phyloP scores from a whole-genome alignment of 1,140 invertebrate genomes.

The Cardiocondyla obscurior region DNA sequence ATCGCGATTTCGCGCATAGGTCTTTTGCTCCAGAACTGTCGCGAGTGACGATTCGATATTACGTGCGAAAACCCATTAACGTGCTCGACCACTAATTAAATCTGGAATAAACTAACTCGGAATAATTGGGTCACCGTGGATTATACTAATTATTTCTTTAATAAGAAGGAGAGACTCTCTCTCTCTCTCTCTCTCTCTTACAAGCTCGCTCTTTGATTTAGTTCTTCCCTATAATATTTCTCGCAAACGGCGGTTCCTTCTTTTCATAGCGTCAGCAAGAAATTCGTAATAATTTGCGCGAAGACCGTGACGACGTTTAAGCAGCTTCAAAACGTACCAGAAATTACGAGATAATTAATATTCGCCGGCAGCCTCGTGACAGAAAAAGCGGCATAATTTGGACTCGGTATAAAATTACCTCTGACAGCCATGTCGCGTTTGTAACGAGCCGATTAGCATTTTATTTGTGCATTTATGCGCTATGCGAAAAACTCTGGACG shows the following conservation, averaged over 20 bases:
- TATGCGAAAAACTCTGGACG: not conserved
- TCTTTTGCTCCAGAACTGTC: not conserved
- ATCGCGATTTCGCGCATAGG: constrained; percentile 22
- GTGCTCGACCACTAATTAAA: constrained; percentile 50
- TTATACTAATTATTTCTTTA: constrained; percentile 70
- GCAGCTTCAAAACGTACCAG: constrained; percentile 16
- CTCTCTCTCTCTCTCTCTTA: not conserved
- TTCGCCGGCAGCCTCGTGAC: constrained; percentile 7
- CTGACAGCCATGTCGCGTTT: constrained; percentile 34
- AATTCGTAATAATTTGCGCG: constrained; percentile 32
- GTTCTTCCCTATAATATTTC: not conserved
- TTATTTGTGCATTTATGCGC: constrained; percentile 14
- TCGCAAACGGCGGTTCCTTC: not conserved
- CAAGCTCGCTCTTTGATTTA: not conserved
- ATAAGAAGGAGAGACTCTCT: not conserved
- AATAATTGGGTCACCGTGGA: constrained; percentile 63
- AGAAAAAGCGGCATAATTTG: constrained; percentile 52
- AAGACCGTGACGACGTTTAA: constrained; percentile 33
- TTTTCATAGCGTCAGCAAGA: not conserved
- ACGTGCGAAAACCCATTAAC: constrained; percentile 21
- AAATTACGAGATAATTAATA: constrained; percentile 51
- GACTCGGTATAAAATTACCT: constrained; percentile 25
- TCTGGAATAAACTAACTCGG: constrained; percentile 57
- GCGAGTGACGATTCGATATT: constrained; percentile 7
- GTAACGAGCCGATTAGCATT: constrained; percentile 43